A percentile compares a stretch with the other conserved stretches of the same genome.
Evolutionary conservation across 2,888 invertebrate genomes (phyloP).

Genomic region (Nomada fabriciana): DNA sequence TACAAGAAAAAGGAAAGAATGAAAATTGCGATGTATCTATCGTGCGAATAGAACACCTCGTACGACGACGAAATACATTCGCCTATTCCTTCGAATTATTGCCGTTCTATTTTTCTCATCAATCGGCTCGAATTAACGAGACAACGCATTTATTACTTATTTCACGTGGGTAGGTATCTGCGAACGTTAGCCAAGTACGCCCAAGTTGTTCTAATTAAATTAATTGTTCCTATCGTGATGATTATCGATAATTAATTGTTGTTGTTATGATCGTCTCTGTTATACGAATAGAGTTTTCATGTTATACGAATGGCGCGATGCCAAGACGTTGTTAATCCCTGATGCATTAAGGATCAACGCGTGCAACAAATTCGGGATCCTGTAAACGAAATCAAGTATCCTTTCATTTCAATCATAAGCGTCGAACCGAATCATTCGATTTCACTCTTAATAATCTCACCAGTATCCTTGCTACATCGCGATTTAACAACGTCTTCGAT

Average conservation of each 20-base stretch:
- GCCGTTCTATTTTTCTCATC: not conserved
- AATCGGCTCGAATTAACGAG: conserved; percentile 28
- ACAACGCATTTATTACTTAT: conserved; percentile 38
- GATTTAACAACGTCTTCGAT: conserved; percentile 78
- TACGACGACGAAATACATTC: conserved; percentile 25
- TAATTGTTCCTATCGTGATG: conserved; percentile 68
- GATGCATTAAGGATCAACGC: conserved; percentile 68
- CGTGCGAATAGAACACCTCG: conserved; percentile 32
- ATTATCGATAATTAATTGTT: conserved; percentile 74
- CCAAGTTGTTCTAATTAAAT: conserved; percentile 63
- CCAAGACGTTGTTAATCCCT: conserved; percentile 74
- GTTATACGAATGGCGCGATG: conserved; percentile 75
- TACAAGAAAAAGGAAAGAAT: not conserved
- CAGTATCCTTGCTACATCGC: conserved; percentile 71
- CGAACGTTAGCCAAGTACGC: conserved; percentile 57
- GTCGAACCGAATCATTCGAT: not conserved
- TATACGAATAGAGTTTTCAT: conserved; percentile 75
- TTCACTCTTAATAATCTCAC: not conserved
- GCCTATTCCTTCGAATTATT: conserved; percentile 16
- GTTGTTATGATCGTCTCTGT: conserved; percentile 73
- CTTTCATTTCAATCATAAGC: not conserved
- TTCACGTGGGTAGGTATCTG: conserved; percentile 53
- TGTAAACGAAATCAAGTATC: not conserved
- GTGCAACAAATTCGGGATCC: not conserved
- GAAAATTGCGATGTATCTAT: conserved; percentile 30